Evolutionary conservation across 2,113 vertebrate species (phyloP).

Genomic region (Daubentonia madagascariensis): DNA sequence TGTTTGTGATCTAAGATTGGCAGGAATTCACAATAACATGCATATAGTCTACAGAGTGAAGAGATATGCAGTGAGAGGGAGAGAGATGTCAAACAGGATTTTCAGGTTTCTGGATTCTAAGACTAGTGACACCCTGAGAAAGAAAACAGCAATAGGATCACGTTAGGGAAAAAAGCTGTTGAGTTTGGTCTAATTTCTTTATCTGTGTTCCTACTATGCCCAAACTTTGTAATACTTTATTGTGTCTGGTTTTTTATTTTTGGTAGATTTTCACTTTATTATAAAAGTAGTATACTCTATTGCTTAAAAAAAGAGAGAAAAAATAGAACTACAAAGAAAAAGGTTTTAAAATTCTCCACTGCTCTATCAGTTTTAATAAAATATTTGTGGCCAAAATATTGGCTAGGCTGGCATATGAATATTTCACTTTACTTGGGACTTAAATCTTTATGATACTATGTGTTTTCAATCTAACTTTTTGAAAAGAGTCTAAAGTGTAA

Average conservation of each 20-base stretch:
- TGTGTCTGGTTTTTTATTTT: not conserved
- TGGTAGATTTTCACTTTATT: not conserved
- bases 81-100: not conserved
- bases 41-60: not conserved
- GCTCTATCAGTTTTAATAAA: slow-evolving; percentile 20
- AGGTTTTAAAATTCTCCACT: not conserved
- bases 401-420: not conserved
- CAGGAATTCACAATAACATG: not conserved
- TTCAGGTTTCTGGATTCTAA: not conserved
- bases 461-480: not conserved
- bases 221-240: not conserved
- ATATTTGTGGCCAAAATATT: not conserved
- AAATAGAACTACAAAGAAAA: not conserved
- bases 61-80: not conserved
- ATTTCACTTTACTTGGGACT: not conserved
- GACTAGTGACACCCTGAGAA: not conserved
- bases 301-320: not conserved
- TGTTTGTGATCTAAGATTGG: not conserved
- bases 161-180: not conserved
- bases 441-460: not conserved
- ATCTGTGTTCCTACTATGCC: not conserved
- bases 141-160: not conserved
- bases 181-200: not conserved
- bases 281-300: not conserved
- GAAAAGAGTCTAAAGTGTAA: not conserved